Percentiles rank a stretch among this genome's conserved stretches.
These are phyloP conservation scores for Amblyopsis rosae DNA, from an alignment of 2,113 vertebrate species.

Conservation along the genomic window DNA sequence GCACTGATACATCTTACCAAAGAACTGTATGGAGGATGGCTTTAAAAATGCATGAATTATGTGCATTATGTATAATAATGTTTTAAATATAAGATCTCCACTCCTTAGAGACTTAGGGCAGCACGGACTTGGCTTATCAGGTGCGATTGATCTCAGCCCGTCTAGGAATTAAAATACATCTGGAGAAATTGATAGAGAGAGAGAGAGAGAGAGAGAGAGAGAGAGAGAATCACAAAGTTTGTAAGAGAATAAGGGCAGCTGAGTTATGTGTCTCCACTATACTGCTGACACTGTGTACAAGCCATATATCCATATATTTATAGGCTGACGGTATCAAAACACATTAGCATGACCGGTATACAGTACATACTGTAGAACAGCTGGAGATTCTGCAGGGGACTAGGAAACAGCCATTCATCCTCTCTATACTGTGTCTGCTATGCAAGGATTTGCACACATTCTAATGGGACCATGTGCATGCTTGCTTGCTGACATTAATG, in stretches of 20 bases:
- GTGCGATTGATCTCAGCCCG: conserved; percentile 46
- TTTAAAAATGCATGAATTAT: conserved; percentile 63
- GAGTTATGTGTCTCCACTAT: not conserved
- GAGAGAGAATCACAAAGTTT: not conserved
- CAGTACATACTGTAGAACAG: not conserved
- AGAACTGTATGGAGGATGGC: conserved; percentile 25
- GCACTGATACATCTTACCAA: conserved; percentile 23
- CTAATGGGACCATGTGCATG: not conserved
- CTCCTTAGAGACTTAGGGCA: conserved; percentile 38
- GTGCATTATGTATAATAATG: conserved; percentile 66
- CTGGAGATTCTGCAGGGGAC: not conserved
- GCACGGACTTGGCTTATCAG: conserved; percentile 39
- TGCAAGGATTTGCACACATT: not conserved
- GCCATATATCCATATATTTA: conserved; percentile 25
- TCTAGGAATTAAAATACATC: conserved; percentile 29
- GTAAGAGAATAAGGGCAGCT: conserved; percentile 9
- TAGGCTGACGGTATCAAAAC: conserved; percentile 27
- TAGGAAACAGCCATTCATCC: not conserved
- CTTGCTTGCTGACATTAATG: not conserved
- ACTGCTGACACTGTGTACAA: conserved; percentile 7
- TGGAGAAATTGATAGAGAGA: conserved; percentile 9
- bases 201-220: not conserved
- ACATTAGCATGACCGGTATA: not conserved
- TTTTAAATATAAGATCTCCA: conserved; percentile 66
- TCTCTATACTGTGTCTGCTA: not conserved